phyloP scores from a whole-genome alignment of 2,797 vertebrate species.

The Lepilemur septentrionalis region DNA sequence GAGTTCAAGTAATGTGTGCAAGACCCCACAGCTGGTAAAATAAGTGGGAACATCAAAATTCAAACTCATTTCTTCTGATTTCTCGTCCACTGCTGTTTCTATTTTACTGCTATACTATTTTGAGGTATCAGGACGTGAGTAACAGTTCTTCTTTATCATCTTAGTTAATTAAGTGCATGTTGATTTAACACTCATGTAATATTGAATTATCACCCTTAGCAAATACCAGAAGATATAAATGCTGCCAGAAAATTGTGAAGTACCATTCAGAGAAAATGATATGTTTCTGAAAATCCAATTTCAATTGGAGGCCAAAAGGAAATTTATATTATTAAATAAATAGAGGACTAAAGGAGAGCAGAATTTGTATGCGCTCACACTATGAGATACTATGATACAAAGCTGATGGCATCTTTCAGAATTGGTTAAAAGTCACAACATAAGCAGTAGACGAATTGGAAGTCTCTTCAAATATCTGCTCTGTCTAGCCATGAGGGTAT shows the following conservation, averaged over 20 bases:
- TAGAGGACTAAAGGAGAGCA: background rate
- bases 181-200: background rate
- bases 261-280: constrained; percentile 32
- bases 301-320: background rate
- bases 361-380: background rate
- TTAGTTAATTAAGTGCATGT: constrained; percentile 7
- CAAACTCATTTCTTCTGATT: background rate
- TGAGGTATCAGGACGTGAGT: background rate
- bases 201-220: background rate
- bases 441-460: background rate
- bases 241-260: constrained; percentile 29
- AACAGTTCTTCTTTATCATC: background rate
- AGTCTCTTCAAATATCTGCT: background rate
- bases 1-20: background rate
- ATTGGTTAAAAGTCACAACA: background rate
- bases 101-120: constrained; percentile 22
- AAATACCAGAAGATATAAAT: constrained; percentile 38
- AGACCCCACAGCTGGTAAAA: background rate
- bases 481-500: background rate
- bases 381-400: background rate
- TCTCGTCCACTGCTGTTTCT: background rate
- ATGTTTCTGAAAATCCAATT: constrained; percentile 47
- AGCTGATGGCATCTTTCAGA: background rate
- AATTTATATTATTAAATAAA: constrained; percentile 42
- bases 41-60: background rate